A percentile compares a stretch with the other conserved stretches of the same genome.
These are phyloP conservation scores for Pangasius larnaudii DNA, from an alignment of 2,797 vertebrate species.

Conservation along the genomic window DNA sequence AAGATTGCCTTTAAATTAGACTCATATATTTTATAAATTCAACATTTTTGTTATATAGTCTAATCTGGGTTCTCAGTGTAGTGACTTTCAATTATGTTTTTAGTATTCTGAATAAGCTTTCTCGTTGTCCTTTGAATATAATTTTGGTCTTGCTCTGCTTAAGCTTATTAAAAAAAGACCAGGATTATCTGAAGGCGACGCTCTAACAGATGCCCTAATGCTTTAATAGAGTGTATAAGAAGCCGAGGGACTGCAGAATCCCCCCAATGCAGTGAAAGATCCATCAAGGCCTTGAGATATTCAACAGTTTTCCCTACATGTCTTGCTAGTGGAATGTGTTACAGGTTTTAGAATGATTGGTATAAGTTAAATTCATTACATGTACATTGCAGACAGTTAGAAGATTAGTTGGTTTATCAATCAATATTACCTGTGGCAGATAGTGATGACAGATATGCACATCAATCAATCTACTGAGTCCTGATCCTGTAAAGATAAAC, in stretches of 20 bases:
- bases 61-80: background rate
- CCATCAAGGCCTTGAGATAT: slow-evolving; percentile 44
- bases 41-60: background rate
- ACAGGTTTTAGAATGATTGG: background rate
- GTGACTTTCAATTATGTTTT: background rate
- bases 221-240: slow-evolving; percentile 25
- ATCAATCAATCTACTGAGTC: slow-evolving; percentile 18
- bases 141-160: background rate
- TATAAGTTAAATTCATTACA: background rate
- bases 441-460: slow-evolving; percentile 1
- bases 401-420: slow-evolving; percentile 14
- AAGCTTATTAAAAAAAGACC: background rate
- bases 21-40: background rate
- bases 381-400: background rate
- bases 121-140: background rate
- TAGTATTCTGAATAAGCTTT: slow-evolving; percentile 14
- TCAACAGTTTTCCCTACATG: slow-evolving; percentile 41
- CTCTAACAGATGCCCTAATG: slow-evolving; percentile 9
- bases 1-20: background rate
- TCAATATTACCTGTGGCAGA: slow-evolving; percentile 37
- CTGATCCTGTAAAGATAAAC: slow-evolving; percentile 39
- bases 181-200: background rate
- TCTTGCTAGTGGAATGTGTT: background rate
- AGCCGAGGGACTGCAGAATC: background rate
- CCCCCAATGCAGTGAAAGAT: slow-evolving; percentile 21